Conservation (phyloP, 1,140 invertebrate genomes). For the Armadillidium nasatum region DNA sequence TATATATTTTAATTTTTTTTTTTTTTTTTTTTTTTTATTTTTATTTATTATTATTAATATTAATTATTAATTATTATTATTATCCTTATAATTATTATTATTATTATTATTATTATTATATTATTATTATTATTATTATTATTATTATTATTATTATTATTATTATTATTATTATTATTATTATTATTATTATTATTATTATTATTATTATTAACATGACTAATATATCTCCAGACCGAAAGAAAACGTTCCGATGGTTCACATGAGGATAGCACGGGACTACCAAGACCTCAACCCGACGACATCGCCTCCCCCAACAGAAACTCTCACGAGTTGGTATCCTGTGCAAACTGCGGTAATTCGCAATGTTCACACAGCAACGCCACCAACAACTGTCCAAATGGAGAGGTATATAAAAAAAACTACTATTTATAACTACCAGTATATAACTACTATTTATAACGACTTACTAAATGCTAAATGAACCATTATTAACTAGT, state of each 20-base stretch:
- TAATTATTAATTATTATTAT: no score
- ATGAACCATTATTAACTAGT: no score
- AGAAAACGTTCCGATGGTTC: constrained; percentile 34
- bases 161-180: neutral
- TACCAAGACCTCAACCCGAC: constrained; percentile 17
- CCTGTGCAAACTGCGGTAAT: constrained; percentile 40
- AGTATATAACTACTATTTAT: no score
- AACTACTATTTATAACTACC: no score
- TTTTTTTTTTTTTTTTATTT: no score
- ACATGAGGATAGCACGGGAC: constrained; percentile 16
- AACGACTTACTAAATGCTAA: no score
- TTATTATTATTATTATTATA: no score
- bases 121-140: no score
- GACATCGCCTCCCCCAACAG: constrained; percentile 29
- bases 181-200: constrained; percentile 2
- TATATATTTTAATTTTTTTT: no score
- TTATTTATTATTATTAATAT: no score
- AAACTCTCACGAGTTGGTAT: constrained; percentile 39
- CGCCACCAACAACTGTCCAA: constrained; percentile 37
- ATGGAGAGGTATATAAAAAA: constrained; percentile 34
- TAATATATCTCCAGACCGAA: constrained; percentile 30
- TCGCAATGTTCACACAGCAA: constrained; percentile 40
- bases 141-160: no score
- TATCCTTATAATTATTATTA: no score
- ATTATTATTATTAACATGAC: neutral